phyloP scores from a whole-genome alignment of 2,888 invertebrate genomes.

The Drosophila nigricruria region DNA sequence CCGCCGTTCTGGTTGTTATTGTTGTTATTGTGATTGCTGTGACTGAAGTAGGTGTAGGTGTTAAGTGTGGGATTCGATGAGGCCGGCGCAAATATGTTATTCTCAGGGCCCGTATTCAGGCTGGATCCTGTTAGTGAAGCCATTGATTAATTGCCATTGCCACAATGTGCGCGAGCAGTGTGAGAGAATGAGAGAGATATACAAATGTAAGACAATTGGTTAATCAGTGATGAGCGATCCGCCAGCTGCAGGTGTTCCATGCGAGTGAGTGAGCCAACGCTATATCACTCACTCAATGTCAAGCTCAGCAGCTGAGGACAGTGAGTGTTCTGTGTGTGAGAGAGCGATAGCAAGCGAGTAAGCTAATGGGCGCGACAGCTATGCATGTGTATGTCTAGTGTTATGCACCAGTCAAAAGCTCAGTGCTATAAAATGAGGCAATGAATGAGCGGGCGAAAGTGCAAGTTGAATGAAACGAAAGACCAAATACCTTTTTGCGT shows the following conservation, averaged over 20 bases:
- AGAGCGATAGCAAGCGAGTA: conserved; percentile 5
- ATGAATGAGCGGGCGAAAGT: conserved; percentile 41
- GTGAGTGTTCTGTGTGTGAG: conserved; percentile 16
- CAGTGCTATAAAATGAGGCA: conserved; percentile 33
- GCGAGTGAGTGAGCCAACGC: conserved; percentile 30
- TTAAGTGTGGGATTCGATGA: conserved; percentile 84
- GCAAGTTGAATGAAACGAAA: conserved; percentile 14
- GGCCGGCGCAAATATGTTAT: conserved; percentile 77
- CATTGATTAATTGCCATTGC: conserved; percentile 11
- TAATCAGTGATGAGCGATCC: conserved; percentile 24
- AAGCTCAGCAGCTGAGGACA: neutral
- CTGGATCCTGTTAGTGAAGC: conserved; percentile 82
- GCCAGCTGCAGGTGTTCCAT: conserved; percentile 1
- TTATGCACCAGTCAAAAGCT: conserved; percentile 6
- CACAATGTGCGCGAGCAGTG: conserved; percentile 19
- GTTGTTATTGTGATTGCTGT: conserved; percentile 55
- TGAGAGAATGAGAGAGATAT: conserved; percentile 29
- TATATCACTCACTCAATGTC: conserved; percentile 6
- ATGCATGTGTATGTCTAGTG: neutral
- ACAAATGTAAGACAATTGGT: conserved; percentile 29
- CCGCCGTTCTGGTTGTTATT: conserved; percentile 53
- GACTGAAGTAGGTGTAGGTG: conserved; percentile 77
- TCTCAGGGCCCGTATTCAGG: conserved; percentile 84
- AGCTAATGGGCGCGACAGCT: conserved; percentile 14
- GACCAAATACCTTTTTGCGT: neutral